Percentiles rank a stretch among this genome's conserved stretches.
These are phyloP conservation scores for Diplogasteroides magnus DNA, from an alignment of 1,140 invertebrate species.

Conservation along the genomic window DNA sequence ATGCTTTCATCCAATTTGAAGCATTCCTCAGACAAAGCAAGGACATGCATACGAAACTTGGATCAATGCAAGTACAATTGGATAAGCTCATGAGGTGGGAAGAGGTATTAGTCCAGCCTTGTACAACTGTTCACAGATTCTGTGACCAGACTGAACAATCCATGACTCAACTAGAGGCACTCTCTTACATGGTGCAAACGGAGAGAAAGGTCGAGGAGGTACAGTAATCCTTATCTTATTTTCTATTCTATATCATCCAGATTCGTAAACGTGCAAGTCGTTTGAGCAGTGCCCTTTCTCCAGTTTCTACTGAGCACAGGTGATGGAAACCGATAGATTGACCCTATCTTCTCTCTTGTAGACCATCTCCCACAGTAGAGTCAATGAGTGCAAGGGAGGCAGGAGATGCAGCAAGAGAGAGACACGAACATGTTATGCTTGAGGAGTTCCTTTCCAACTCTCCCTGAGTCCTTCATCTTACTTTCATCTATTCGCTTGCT, in stretches of 20 bases:
- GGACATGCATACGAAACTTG: slow-evolving; percentile 21
- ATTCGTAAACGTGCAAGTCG: slow-evolving; percentile 1
- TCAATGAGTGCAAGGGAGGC: background rate
- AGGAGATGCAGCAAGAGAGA: slow-evolving; percentile 12
- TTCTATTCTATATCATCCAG: slow-evolving; percentile 15
- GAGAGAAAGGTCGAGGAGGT: slow-evolving; percentile 23
- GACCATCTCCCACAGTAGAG: background rate
- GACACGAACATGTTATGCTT: slow-evolving; percentile 28
- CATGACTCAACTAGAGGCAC: slow-evolving; percentile 26
- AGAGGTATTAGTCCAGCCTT: slow-evolving; percentile 4
- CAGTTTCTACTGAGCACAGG: background rate
- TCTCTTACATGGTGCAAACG: slow-evolving; percentile 9
- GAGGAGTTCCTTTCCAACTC: slow-evolving; percentile 23
- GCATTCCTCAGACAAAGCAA: slow-evolving; percentile 16
- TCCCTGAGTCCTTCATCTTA: too few relatives aligned
- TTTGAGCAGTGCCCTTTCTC: background rate
- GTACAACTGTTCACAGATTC: slow-evolving; percentile 20
- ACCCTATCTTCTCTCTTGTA: background rate
- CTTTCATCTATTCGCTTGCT: too few relatives aligned
- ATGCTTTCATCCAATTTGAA: slow-evolving; percentile 28
- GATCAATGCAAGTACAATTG: slow-evolving; percentile 19
- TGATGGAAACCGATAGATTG: too few relatives aligned
- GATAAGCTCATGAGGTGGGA: slow-evolving; percentile 8
- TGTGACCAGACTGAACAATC: slow-evolving; percentile 27
- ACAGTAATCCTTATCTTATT: slow-evolving; percentile 9